Evolutionary conservation across 2,888 invertebrate genomes (phyloP).

Genomic region (Lordiphosa fenestrarum): DNA sequence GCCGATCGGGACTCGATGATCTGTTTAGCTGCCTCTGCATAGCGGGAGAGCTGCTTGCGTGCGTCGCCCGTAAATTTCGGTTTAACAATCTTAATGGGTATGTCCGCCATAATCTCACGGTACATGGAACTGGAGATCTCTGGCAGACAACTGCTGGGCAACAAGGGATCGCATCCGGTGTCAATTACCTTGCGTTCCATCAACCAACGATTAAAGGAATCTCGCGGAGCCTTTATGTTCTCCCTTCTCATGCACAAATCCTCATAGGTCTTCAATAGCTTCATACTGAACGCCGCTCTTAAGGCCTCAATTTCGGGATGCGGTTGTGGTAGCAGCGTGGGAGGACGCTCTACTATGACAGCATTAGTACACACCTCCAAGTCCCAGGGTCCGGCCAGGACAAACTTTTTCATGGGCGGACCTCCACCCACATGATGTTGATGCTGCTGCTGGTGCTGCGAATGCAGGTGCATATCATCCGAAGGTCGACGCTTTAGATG

Average conservation of each 20-base stretch:
- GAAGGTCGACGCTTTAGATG: constrained; percentile 78
- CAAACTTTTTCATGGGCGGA: constrained; percentile 91
- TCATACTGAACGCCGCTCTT: constrained; percentile 89
- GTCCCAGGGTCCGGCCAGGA: constrained; percentile 96
- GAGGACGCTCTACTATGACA: constrained; percentile 88
- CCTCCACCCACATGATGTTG: constrained; percentile 80
- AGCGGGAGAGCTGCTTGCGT: constrained; percentile 94
- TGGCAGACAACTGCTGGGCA: constrained; percentile 94
- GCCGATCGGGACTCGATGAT: constrained; percentile 97
- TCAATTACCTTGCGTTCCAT: constrained; percentile 97
- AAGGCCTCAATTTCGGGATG: constrained; percentile 96
- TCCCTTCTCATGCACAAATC: constrained; percentile 96
- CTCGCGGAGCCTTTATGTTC: constrained; percentile 96
- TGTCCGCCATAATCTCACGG: constrained; percentile 98
- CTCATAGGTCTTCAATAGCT: constrained; percentile 94
- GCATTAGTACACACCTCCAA: constrained; percentile 95
- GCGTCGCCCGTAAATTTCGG: constrained; percentile 98
- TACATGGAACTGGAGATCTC: constrained; percentile 97
- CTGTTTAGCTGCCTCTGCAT: constrained; percentile 98
- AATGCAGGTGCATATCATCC: constrained; percentile 78
- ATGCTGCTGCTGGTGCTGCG: constrained; percentile 54
- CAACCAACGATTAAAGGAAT: constrained; percentile 97
- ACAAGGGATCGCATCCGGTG: constrained; percentile 92
- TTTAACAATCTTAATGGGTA: constrained; percentile 96
- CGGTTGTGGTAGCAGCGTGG: constrained; percentile 92